A percentile compares a stretch with the other conserved stretches of the same genome.
These are phyloP conservation scores for Drosophila sproati DNA, from an alignment of 1,140 invertebrate genomes.

Conservation along the genomic window DNA sequence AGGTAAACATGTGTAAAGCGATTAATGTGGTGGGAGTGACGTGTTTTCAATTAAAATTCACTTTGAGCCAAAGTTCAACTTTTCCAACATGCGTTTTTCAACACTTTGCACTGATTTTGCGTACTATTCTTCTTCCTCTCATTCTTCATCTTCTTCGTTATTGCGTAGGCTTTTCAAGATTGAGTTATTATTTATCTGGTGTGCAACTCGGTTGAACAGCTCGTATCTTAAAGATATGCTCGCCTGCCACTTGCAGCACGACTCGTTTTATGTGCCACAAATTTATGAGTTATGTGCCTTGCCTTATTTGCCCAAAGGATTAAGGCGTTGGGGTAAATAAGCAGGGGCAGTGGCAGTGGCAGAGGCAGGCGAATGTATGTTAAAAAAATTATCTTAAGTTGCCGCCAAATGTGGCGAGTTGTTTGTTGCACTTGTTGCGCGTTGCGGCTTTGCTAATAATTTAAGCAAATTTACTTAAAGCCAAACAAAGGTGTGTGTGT, in stretches of 20 bases:
- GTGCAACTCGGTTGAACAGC: conserved; percentile 65
- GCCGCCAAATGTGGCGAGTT: conserved; percentile 36
- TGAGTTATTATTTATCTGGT: conserved; percentile 68
- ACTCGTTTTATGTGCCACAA: conserved; percentile 67
- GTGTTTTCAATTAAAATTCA: conserved; percentile 72
- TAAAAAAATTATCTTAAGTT: conserved; percentile 60
- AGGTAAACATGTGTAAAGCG: conserved; percentile 66
- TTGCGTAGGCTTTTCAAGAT: conserved; percentile 44
- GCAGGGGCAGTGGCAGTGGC: too few relatives aligned
- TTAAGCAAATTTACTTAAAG: conserved; percentile 74
- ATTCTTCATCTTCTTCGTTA: not conserved
- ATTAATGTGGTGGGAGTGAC: conserved; percentile 13
- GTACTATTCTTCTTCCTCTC: too few relatives aligned
- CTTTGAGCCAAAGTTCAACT: conserved; percentile 16
- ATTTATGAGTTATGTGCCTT: conserved; percentile 71
- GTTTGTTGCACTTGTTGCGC: conserved; percentile 62
- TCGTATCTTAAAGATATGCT: conserved; percentile 15
- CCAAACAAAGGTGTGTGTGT: conserved; percentile 65
- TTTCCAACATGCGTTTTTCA: conserved; percentile 19
- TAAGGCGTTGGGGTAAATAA: conserved; percentile 37
- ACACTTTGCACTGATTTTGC: not conserved
- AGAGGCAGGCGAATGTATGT: not conserved
- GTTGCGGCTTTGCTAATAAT: conserved; percentile 64
- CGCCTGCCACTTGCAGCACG: conserved; percentile 25
- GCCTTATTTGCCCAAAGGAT: conserved; percentile 71